Evolutionary conservation across 2,113 vertebrate genomes (phyloP).

Genomic region (Malurus melanocephalus): DNA sequence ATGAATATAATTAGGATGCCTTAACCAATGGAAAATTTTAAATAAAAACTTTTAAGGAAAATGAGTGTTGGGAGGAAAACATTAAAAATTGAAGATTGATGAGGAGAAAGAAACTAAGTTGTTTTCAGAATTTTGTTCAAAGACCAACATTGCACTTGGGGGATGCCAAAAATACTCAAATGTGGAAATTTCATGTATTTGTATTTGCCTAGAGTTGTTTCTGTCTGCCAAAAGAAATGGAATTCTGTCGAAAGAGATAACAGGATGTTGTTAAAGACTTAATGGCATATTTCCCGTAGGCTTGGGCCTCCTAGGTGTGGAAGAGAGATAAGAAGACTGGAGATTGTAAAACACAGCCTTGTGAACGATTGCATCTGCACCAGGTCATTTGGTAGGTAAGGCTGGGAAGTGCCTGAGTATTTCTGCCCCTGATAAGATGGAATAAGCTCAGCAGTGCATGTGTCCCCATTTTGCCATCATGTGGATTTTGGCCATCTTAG

Average conservation of each 20-base stretch:
- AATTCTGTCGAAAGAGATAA: neutral
- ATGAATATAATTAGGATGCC: neutral
- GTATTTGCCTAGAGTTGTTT: neutral
- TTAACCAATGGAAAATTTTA: neutral
- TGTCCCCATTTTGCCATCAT: neutral
- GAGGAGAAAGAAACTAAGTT: neutral
- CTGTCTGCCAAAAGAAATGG: neutral
- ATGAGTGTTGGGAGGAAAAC: neutral
- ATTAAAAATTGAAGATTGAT: neutral
- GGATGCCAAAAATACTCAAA: neutral
- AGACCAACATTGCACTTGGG: neutral
- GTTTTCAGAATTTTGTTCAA: neutral
- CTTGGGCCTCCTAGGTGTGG: neutral
- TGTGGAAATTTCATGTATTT: neutral
- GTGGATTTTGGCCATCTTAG: neutral
- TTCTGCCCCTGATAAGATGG: neutral
- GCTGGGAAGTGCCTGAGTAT: rapidly evolving
- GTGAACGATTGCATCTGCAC: neutral
- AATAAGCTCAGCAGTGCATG: neutral
- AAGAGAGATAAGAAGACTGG: neutral
- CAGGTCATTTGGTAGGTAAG: neutral
- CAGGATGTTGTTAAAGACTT: neutral
- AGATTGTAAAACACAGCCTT: neutral
- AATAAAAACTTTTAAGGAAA: neutral
- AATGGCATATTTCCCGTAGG: neutral